phyloP scores from a whole-genome alignment of 2,888 invertebrate genomes.

The Agriopis leucophaearia region DNA sequence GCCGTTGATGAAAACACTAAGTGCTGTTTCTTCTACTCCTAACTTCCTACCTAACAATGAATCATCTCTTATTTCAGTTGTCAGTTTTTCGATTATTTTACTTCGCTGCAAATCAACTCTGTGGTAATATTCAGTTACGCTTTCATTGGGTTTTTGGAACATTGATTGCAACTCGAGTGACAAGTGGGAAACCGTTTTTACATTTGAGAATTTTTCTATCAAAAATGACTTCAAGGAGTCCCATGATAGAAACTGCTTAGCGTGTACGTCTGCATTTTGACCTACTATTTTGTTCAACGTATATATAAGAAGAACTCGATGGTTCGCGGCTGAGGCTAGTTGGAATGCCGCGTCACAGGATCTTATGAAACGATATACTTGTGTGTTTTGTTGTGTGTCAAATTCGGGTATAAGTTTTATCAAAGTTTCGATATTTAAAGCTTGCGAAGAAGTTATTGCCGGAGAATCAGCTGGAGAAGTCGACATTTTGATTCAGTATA shows the following conservation, averaged over 20 bases:
- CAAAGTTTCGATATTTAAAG: not conserved
- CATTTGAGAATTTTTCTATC: not conserved
- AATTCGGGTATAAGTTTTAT: not conserved
- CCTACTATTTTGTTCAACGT: not conserved
- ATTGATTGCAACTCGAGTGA: no score
- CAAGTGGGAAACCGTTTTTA: no score
- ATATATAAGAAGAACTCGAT: not conserved
- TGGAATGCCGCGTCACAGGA: not conserved
- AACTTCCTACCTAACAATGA: not conserved
- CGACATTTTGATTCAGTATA: not conserved
- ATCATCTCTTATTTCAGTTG: not conserved
- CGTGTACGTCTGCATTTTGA: not conserved
- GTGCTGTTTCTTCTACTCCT: not conserved
- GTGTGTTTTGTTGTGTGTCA: not conserved
- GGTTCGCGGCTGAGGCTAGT: not conserved
- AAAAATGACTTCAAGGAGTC: not conserved
- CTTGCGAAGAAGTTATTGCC: not conserved
- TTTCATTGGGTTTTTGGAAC: no score
- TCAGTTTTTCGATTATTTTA: not conserved
- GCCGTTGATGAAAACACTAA: not conserved
- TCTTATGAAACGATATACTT: not conserved
- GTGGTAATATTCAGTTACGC: no score
- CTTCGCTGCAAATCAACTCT: no score
- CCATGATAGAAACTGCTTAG: not conserved
- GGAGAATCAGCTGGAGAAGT: not conserved